A percentile compares a stretch with the other conserved stretches of the same genome.
These are phyloP conservation scores for Microplitis mediator DNA, from an alignment of 1,140 invertebrate genomes.

Conservation along the genomic window DNA sequence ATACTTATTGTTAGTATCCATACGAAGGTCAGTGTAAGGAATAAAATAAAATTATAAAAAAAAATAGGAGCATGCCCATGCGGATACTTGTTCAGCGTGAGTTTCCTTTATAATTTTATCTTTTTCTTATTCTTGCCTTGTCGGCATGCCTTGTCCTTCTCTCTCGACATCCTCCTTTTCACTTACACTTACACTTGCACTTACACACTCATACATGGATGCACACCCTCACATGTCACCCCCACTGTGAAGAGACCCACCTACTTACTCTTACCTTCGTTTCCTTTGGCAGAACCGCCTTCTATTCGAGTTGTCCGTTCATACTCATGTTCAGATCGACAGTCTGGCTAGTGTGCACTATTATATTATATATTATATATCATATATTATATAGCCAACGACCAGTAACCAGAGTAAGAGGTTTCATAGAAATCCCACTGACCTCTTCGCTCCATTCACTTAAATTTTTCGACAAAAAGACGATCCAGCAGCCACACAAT, in stretches of 20 bases:
- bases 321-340: not conserved
- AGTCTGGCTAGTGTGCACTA: not conserved
- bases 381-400: too few relatives aligned
- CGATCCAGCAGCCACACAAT: too few relatives aligned
- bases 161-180: not conserved
- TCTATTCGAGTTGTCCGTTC: conserved; percentile 1
- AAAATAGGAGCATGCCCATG: too few relatives aligned
- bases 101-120: conserved; percentile 21
- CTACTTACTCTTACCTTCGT: not conserved
- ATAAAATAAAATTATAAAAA: not conserved
- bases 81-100: conserved; percentile 16
- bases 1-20: not conserved
- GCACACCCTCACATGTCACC: not conserved
- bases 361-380: too few relatives aligned
- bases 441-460: conserved; percentile 3
- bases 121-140: not conserved
- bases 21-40: not conserved
- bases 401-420: not conserved
- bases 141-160: not conserved
- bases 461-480: not conserved
- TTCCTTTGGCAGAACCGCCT: conserved; percentile 1
- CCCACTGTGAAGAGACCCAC: too few relatives aligned
- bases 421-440: conserved; percentile 12
- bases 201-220: conserved; percentile 6
- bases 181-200: not conserved